Conservation (phyloP, 64 coral and sea anemone species). For the Actinia equina region DNA sequence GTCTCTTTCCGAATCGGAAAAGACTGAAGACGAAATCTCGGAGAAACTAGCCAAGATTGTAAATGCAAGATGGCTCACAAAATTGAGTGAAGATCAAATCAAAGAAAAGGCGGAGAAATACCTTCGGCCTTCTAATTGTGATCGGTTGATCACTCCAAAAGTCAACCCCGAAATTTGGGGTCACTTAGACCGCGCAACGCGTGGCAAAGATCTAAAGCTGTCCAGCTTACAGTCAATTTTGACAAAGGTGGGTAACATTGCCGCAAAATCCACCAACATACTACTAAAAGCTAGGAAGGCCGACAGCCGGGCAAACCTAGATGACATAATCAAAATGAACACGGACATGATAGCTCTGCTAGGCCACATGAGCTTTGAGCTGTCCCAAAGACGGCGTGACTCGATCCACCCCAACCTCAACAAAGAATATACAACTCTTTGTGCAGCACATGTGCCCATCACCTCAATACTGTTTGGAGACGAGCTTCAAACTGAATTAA, state of each 20-base stretch:
- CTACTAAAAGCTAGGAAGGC: not conserved
- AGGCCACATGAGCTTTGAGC: not conserved
- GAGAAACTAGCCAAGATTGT: not conserved
- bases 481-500: not conserved
- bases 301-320: not conserved
- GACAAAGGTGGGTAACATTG: not conserved
- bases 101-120: not conserved
- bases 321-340: not conserved
- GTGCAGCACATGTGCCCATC: not conserved
- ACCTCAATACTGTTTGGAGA: not conserved
- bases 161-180: not conserved
- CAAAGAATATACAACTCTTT: not conserved
- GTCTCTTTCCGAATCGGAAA: not conserved
- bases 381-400: not conserved
- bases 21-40: not conserved
- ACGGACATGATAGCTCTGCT: conserved; percentile 26
- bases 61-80: not conserved
- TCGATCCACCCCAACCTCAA: not conserved
- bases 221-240: not conserved
- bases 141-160: not conserved
- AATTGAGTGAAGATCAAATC: not conserved
- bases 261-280: not conserved
- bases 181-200: not conserved
- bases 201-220: not conserved
- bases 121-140: not conserved